These are phyloP conservation scores for Tenrec ecaudatus DNA, from an alignment of 2,113 vertebrate genomes.

Conservation along the genomic window DNA sequence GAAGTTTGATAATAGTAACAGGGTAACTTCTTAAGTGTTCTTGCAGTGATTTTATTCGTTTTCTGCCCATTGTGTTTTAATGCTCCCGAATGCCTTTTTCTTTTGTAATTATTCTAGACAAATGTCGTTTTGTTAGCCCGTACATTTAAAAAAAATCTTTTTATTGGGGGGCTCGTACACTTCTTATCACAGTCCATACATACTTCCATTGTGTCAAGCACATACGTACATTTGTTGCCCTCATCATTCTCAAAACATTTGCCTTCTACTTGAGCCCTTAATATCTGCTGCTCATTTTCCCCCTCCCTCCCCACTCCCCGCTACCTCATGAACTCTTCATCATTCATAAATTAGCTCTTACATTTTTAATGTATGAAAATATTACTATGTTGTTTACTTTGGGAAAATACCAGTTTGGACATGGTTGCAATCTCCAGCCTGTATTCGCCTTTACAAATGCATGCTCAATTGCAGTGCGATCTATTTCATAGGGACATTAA, in stretches of 20 bases:
- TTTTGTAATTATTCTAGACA: constrained; percentile 3
- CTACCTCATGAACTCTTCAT: too few species aligned
- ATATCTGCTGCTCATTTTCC: too few species aligned
- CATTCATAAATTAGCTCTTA: too few species aligned
- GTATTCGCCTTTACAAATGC: constrained; percentile 21
- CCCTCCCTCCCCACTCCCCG: too few species aligned
- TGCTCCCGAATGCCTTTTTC: background rate
- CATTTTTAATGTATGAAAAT: constrained; percentile 13
- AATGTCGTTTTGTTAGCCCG: background rate
- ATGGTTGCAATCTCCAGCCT: background rate
- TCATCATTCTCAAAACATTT: too few species aligned
- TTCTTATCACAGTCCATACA: too few species aligned
- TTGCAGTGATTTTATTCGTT: background rate
- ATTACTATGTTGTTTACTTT: constrained; percentile 1
- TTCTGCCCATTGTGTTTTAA: background rate
- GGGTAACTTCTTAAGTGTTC: background rate
- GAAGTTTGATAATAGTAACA: background rate
- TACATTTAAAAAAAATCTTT: too few species aligned
- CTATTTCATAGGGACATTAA: background rate
- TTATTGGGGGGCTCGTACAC: too few species aligned
- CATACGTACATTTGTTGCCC: too few species aligned
- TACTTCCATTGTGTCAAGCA: too few species aligned
- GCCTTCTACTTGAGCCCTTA: too few species aligned
- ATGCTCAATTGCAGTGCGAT: background rate
- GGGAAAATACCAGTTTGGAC: too few species aligned